A percentile compares a stretch with the other conserved stretches of the same genome.
Conservation (phyloP, 2,888 invertebrate species). For the Zootermopsis nevadensis region DNA sequence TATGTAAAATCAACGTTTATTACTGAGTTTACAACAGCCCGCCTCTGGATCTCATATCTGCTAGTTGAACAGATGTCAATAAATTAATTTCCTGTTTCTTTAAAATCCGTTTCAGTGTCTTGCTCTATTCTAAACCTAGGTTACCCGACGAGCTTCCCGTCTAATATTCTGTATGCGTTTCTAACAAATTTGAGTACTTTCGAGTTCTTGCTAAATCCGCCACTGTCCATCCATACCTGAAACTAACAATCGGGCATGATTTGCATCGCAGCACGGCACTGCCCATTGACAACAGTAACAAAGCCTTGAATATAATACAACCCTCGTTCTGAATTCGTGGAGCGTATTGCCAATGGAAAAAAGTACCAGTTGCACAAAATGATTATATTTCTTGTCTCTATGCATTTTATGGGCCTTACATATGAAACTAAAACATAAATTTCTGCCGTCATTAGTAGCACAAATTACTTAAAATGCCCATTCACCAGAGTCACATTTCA, state of each 20-base stretch:
- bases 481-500: not conserved
- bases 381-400: not conserved
- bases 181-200: too few species aligned
- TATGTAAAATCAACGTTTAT: too few species aligned
- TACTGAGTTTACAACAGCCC: too few species aligned
- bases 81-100: too few species aligned
- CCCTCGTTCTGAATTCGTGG: not conserved
- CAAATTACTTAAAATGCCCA: not conserved
- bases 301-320: not conserved
- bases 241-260: not conserved
- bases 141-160: too few species aligned
- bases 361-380: conserved; percentile 8
- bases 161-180: too few species aligned
- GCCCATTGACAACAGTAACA: not conserved
- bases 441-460: not conserved
- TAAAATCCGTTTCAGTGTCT: too few species aligned
- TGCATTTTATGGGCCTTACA: not conserved
- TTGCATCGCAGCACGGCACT: conserved; percentile 21
- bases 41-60: too few species aligned
- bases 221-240: not conserved
- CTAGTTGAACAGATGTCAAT: too few species aligned
- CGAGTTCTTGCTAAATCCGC: not conserved
- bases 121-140: too few species aligned
- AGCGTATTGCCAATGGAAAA: not conserved
- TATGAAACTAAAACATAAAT: not conserved